phyloP scores from a whole-genome alignment of 1,140 invertebrate genomes.

The Drosophila watanabei region DNA sequence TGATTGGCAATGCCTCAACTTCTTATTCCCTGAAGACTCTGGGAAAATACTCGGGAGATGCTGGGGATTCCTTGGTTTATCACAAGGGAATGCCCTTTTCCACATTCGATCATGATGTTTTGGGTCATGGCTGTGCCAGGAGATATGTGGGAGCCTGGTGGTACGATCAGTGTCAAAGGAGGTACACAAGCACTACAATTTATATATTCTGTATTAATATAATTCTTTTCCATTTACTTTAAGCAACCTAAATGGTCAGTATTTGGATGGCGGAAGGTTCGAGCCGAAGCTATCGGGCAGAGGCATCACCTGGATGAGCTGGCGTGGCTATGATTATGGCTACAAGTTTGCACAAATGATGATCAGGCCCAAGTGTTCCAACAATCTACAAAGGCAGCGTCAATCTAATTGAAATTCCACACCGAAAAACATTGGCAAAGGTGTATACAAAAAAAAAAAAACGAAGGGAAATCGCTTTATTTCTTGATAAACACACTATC shows the following conservation, averaged over 20 bases:
- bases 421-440: background rate
- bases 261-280: conserved; percentile 55
- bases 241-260: conserved; percentile 72
- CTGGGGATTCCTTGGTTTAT: conserved; percentile 62
- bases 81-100: conserved; percentile 62
- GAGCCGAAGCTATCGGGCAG: conserved; percentile 62
- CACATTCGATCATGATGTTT: conserved; percentile 87
- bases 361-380: conserved; percentile 69
- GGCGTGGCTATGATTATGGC: conserved; percentile 72
- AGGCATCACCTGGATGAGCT: conserved; percentile 71
- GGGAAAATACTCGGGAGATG: conserved; percentile 86
- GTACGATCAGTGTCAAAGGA: conserved; percentile 86
- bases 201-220: background rate
- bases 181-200: conserved; percentile 29
- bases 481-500: conserved; percentile 49
- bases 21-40: conserved; percentile 88
- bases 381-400: conserved; percentile 34
- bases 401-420: conserved; percentile 31
- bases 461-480: conserved; percentile 23
- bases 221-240: background rate
- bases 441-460: background rate
- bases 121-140: conserved; percentile 88
- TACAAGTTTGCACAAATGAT: conserved; percentile 71
- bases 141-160: conserved; percentile 89
- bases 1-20: conserved; percentile 88